A percentile compares a stretch with the other conserved stretches of the same genome.
These are phyloP conservation scores for Phataginus tricuspis DNA, from an alignment of 2,797 vertebrate species.

Conservation along the genomic window DNA sequence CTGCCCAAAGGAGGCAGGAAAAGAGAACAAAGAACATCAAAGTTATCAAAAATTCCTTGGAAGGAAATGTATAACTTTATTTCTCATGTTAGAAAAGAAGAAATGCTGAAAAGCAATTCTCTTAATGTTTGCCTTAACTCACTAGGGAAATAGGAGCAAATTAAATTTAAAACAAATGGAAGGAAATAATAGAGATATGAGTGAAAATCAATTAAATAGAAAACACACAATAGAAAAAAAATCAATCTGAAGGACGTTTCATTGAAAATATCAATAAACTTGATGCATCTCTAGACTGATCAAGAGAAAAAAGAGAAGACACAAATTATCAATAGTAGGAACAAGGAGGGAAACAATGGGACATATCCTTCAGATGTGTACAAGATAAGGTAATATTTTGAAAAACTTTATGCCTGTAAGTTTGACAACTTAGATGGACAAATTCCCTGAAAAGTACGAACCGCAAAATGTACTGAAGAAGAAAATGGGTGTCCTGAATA, in stretches of 20 bases:
- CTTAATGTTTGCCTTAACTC: not conserved
- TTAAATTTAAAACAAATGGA: not conserved
- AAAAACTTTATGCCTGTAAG: not conserved
- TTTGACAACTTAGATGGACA: not conserved
- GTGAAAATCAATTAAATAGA: not conserved
- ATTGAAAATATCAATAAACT: not conserved
- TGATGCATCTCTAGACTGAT: not conserved
- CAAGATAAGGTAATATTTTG: not conserved
- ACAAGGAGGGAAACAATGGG: not conserved
- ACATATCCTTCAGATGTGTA: not conserved
- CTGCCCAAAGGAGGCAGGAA: not conserved
- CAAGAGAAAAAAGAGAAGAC: not conserved
- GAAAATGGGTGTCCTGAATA: not conserved
- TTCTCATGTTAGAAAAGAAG: not conserved
- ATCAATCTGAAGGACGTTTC: not conserved
- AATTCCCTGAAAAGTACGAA: not conserved
- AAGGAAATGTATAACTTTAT: not conserved
- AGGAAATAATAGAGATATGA: not conserved
- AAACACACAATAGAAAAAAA: not conserved
- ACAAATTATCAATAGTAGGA: not conserved
- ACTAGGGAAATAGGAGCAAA: not conserved
- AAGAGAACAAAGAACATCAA: not conserved
- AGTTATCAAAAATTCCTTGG: not conserved
- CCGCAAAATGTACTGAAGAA: not conserved
- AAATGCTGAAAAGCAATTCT: not conserved